These are phyloP conservation scores for Myripristis jacobus DNA, from an alignment of 2,797 vertebrate species.

Conservation along the genomic window DNA sequence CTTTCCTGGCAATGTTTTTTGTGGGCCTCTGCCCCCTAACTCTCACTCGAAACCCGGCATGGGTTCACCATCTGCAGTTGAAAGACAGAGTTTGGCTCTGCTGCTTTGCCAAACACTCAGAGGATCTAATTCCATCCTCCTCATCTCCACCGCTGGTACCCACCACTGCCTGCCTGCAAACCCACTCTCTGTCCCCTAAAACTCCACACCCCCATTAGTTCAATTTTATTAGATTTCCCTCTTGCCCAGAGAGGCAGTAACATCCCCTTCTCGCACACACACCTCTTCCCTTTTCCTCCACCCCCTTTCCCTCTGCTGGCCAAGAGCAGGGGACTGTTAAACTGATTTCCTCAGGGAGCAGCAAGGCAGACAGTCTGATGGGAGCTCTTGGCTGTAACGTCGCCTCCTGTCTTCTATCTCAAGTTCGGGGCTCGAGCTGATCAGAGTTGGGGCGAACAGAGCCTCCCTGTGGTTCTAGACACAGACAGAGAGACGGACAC, in stretches of 20 bases:
- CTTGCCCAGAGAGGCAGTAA: slow-evolving; percentile 81
- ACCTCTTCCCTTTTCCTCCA: slow-evolving; percentile 63
- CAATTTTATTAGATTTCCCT: slow-evolving; percentile 86
- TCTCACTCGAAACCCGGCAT: slow-evolving; percentile 67
- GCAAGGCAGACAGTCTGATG: slow-evolving; percentile 82
- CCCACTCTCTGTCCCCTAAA: slow-evolving; percentile 75
- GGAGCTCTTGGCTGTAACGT: slow-evolving; percentile 70
- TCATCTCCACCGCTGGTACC: slow-evolving; percentile 77
- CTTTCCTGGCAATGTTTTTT: slow-evolving; percentile 83
- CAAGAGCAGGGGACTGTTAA: slow-evolving; percentile 85
- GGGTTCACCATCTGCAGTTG: slow-evolving; percentile 85
- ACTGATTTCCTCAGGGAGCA: slow-evolving; percentile 86
- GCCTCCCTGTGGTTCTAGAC: slow-evolving; percentile 66
- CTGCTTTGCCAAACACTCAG: slow-evolving; percentile 72
- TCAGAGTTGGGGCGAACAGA: slow-evolving; percentile 48
- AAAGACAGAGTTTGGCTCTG: slow-evolving; percentile 81
- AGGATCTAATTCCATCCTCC: slow-evolving; percentile 79
- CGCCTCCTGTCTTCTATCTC: slow-evolving; percentile 66
- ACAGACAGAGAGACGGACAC: slow-evolving; percentile 59
- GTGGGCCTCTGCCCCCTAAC: slow-evolving; percentile 69
- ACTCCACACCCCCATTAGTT: slow-evolving; percentile 82
- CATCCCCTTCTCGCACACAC: slow-evolving; percentile 53
- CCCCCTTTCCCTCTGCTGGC: slow-evolving; percentile 72
- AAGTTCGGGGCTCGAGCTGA: slow-evolving; percentile 64
- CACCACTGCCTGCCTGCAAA: slow-evolving; percentile 70